phyloP scores from a whole-genome alignment of 2,797 vertebrate genomes.

The Typhlichthys eigenmanni region DNA sequence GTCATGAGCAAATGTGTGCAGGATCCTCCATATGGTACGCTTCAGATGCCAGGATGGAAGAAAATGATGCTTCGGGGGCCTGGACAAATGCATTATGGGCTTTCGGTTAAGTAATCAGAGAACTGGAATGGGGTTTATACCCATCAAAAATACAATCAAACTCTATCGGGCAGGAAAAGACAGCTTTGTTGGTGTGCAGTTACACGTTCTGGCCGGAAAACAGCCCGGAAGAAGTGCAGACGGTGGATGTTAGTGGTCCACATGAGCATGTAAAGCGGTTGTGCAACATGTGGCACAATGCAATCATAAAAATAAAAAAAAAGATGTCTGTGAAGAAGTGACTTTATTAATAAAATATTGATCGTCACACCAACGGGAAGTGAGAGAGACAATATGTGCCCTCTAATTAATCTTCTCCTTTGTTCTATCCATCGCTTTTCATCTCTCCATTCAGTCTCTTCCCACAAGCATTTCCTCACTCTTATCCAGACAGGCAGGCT shows the following conservation, averaged over 20 bases:
- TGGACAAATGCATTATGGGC: constrained; percentile 2
- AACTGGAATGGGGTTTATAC: background rate
- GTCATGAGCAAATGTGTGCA: constrained; percentile 6
- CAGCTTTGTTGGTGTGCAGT: background rate
- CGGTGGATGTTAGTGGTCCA: constrained; percentile 2
- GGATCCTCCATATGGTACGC: constrained; percentile 22
- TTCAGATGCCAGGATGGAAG: constrained; percentile 14
- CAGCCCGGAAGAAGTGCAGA: background rate
- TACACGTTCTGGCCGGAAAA: background rate
- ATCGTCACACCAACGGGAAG: too few species aligned
- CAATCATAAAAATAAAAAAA: too few species aligned
- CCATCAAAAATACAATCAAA: constrained; percentile 17
- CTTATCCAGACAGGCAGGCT: constrained; percentile 35
- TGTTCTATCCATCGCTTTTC: background rate
- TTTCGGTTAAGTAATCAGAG: constrained; percentile 4
- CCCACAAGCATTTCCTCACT: constrained; percentile 22
- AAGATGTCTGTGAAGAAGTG: background rate
- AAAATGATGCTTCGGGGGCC: background rate
- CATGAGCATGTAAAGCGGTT: constrained; percentile 1
- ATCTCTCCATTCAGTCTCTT: background rate
- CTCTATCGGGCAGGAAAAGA: constrained; percentile 7
- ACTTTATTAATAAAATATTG: too few species aligned
- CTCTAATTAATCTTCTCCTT: background rate
- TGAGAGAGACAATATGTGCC: too few species aligned
- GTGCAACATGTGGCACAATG: background rate